Base-by-base conservation (phyloP, 2,113 vertebrate species). In the Petroica traversi region DNA sequence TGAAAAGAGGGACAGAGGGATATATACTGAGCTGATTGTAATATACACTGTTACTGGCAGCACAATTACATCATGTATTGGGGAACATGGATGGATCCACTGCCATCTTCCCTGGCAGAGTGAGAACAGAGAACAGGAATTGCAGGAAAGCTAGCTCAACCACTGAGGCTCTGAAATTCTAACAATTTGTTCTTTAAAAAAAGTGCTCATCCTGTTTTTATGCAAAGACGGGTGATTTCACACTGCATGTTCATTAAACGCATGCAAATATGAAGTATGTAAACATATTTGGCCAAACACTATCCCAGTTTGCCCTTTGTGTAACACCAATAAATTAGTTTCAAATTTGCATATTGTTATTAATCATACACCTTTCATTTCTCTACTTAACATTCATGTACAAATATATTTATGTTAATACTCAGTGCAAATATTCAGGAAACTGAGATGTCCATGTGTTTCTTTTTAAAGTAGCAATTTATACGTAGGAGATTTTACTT, bases 271-370 rank as follows among this genome's bases (percentile, higher is more conserved):
- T 7, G 38, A 93, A 91, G 89, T 93, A 94, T 94, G 94, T 88
- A 97, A 95, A 95, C 89, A 96, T 91, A 96, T 94, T 93, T 94
- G 92, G 85, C 89, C 94, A 96, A 92, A 94, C 77, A 91, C 78
- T 85, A 92, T 72, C 58, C 78, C 76, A 91, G 78, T 93, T 83
- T 96, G 89, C 89, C 94, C 92, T 97, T 94, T 93, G 92, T 91
- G 80, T 92, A 95, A 94, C 92, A 92, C 66, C 89, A 95, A 95
- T 95, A 95, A 95, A 95, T 95, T 95, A 95, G 71, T 88, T 95
- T 82, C 66, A 76, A 88, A 95, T 94, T 95, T 96, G 87, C 94
- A 95, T 96, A 96, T 87, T 89, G 77, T 88, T 91, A 95, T 93
- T 95, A 97, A 96, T 96, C 86, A 94, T 78, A 92, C 92, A 93